Percentiles rank a stretch among this genome's conserved stretches.
phyloP scores from a whole-genome alignment of 2,888 invertebrate species.

The Sinohyriopsis cumingii region DNA sequence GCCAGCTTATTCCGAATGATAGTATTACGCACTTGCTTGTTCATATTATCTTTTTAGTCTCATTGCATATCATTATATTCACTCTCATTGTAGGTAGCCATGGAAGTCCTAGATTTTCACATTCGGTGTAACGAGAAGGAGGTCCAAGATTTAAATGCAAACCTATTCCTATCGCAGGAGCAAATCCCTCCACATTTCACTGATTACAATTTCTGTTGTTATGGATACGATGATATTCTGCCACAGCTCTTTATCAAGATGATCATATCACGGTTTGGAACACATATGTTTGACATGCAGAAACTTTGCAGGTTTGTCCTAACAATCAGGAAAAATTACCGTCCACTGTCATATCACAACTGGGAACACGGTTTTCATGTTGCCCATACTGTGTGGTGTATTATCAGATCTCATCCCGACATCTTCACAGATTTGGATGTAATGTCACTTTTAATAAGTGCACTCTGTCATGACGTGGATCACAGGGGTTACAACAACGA shows the following conservation, averaged over 20 bases:
- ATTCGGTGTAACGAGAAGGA: constrained; percentile 42
- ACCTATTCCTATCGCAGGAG: constrained; percentile 26
- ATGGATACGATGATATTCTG: constrained; percentile 29
- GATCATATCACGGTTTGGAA: constrained; percentile 37
- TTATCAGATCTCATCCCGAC: constrained; percentile 26
- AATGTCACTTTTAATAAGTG: constrained; percentile 50
- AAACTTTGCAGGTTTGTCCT: constrained; percentile 51
- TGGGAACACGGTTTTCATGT: constrained; percentile 63
- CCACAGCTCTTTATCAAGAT: constrained; percentile 52
- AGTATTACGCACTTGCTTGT: no score
- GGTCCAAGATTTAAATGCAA: constrained; percentile 18
- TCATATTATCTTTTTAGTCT: no score
- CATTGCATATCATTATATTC: no score
- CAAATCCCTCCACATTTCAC: constrained; percentile 41
- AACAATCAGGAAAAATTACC: constrained; percentile 61
- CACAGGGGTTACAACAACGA: constrained; percentile 63
- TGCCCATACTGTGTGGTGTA: constrained; percentile 52
- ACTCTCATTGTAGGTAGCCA: constrained; percentile 39
- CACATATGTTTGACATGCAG: constrained; percentile 41
- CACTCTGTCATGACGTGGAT: constrained; percentile 62
- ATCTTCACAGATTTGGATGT: constrained; percentile 37
- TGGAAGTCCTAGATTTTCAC: constrained; percentile 58
- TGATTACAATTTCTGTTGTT: constrained; percentile 35
- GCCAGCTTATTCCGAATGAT: no score
- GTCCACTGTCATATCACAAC: constrained; percentile 59